These are phyloP conservation scores for Eonycteris spelaea DNA, from an alignment of 2,113 vertebrate species.

Conservation along the genomic window DNA sequence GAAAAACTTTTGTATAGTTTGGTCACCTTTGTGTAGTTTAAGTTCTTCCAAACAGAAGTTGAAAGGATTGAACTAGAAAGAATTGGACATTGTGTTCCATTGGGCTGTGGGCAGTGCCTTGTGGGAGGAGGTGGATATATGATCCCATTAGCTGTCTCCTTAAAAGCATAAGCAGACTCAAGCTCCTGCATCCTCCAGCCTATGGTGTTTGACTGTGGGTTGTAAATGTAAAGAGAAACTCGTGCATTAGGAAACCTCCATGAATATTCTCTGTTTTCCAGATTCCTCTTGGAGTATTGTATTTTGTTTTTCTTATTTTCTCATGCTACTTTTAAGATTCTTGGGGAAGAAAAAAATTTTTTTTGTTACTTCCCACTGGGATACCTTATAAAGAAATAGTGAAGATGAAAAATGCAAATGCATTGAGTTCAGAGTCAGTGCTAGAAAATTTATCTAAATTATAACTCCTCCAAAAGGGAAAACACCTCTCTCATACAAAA, in stretches of 20 bases:
- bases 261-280: slow-evolving; percentile 71
- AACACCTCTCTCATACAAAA: neutral
- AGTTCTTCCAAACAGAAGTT: neutral
- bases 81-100: accelerated
- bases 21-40: accelerated
- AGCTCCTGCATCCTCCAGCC: slow-evolving; percentile 17
- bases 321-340: slow-evolving; percentile 75
- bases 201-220: slow-evolving; percentile 29
- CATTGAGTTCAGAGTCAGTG: slow-evolving; percentile 47
- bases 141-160: slow-evolving; percentile 22
- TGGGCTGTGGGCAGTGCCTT: slow-evolving; percentile 1
- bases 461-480: slow-evolving; percentile 35
- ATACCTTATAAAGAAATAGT: slow-evolving; percentile 70
- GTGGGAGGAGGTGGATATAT: slow-evolving; percentile 33
- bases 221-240: slow-evolving; percentile 62
- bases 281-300: slow-evolving; percentile 64
- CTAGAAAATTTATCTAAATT: slow-evolving; percentile 59
- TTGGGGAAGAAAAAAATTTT: neutral
- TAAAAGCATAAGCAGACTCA: slow-evolving; percentile 55
- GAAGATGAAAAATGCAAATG: slow-evolving; percentile 46
- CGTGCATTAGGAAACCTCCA: slow-evolving; percentile 59
- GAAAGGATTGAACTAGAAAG: neutral
- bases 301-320: slow-evolving; percentile 82
- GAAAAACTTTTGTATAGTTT: neutral
- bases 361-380: slow-evolving; percentile 64